These are phyloP conservation scores for Tineola bisselliella DNA, from an alignment of 2,888 invertebrate genomes.

Conservation along the genomic window DNA sequence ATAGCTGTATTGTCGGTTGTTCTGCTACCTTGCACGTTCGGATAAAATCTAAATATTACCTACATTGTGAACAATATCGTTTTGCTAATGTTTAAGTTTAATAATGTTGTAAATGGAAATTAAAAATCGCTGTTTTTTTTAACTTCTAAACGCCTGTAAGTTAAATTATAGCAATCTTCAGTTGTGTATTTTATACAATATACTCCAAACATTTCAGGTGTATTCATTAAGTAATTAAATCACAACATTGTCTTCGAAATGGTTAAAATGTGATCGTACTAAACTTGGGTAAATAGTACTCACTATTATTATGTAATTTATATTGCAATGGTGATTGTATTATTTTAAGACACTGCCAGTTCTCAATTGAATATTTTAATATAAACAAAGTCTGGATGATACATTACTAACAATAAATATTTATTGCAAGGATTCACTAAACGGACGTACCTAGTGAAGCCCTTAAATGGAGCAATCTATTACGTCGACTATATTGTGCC, in stretches of 20 bases:
- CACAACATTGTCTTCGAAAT: too few relatives aligned
- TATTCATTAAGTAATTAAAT: too few relatives aligned
- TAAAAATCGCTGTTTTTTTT: too few relatives aligned
- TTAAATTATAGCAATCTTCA: not conserved
- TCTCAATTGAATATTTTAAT: too few relatives aligned
- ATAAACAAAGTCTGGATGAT: not conserved
- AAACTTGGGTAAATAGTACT: too few relatives aligned
- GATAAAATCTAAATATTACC: constrained; percentile 1
- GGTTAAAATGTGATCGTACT: too few relatives aligned
- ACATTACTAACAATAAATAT: not conserved
- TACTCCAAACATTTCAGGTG: not conserved
- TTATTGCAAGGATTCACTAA: not conserved
- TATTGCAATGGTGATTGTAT: too few relatives aligned
- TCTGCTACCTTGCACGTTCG: not conserved
- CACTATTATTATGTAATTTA: too few relatives aligned
- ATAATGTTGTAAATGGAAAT: not conserved
- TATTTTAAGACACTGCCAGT: too few relatives aligned
- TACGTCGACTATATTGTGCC: not conserved
- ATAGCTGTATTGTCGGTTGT: constrained; percentile 6
- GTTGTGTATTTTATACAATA: too few relatives aligned
- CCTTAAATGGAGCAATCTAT: not conserved
- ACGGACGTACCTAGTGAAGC: not conserved
- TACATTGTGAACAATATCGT: not conserved
- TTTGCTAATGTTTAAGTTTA: not conserved
- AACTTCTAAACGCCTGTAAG: not conserved